Conservation (phyloP, 2,797 vertebrate species). For the Podargus strigoides region DNA sequence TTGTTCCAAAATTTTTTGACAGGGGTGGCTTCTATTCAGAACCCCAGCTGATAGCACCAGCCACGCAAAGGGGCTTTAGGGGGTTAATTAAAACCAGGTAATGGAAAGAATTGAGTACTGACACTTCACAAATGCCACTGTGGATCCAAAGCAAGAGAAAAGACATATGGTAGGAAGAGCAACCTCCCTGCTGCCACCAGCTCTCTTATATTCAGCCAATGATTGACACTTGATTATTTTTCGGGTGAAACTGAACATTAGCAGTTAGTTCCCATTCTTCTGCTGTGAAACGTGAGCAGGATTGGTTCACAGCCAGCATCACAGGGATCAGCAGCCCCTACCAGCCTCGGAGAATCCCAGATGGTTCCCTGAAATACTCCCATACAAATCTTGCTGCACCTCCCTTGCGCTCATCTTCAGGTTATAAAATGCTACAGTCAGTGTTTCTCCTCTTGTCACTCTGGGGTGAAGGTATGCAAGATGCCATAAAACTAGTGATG, state of each 20-base stretch:
- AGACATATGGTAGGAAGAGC: constrained; percentile 33
- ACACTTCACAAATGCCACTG: constrained; percentile 27
- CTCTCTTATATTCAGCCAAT: neutral
- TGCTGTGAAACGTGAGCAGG: neutral
- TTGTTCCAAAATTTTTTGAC: constrained; percentile 61
- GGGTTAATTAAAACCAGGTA: constrained; percentile 65
- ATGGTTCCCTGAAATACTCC: neutral
- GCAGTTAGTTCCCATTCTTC: neutral
- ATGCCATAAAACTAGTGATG: accelerated
- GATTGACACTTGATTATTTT: neutral
- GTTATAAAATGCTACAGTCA: neutral
- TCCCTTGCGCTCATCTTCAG: neutral
- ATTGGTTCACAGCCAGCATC: neutral
- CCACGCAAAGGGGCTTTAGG: constrained; percentile 52
- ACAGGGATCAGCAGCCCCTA: neutral
- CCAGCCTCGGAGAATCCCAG: neutral
- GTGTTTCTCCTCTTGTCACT: neutral
- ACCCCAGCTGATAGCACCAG: constrained; percentile 26
- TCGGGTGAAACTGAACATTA: neutral
- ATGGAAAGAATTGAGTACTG: constrained; percentile 36
- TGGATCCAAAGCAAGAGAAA: constrained; percentile 5
- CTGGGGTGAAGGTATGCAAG: neutral
- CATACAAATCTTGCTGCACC: accelerated
- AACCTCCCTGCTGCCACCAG: neutral
- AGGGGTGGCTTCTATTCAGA: constrained; percentile 39